Evolutionary conservation across 2,888 invertebrate genomes (phyloP), one percentile per base, ranked within the genome.

Genomic region (Pristionchus japonicus): DNA sequence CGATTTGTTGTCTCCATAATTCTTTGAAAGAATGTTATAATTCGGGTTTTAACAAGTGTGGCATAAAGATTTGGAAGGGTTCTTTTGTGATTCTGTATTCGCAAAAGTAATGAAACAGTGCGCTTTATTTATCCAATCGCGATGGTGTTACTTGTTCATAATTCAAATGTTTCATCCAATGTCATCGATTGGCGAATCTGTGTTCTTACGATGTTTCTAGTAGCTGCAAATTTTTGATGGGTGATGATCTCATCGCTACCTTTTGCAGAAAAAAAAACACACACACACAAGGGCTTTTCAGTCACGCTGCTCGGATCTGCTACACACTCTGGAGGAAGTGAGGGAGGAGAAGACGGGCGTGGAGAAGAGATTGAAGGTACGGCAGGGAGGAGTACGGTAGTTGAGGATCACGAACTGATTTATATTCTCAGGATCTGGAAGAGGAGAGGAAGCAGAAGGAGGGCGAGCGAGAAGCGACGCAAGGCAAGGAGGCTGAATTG

Each of bases 381-480:
- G 89, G 52, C 90, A 49, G 86, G 88, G 17, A 43, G 11, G 47
- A 34, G 49, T 52, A 37, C 89, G 31, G 57, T 13, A 2, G 83
- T 23, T 23, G 80, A 43, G 67, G 67, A n/a, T n/a, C n/a, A n/a
- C n/a, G n/a, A n/a, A 40, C 80, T 82, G 23, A 77, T 89, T 49
- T 47, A 61, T 49, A 47, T 77, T 4, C 80, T 70, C 80, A 87
- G 34, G 77, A 89, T 27, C 31, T 90, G 74, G 88, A 91, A 31
- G 88, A 89, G 15, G 86, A 84, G n/a, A 89, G 70, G 49, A 52
- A 37, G 34, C 88, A 90, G 37, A 61, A 87, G 86, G 88, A 67
- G 27, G 80, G 83, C 57, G 80, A 85, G 43, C 34, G 31, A 34
- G 47, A 64, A 43, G 31, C 15, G 27, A 83, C 20, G 17, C 37